Percentiles rank a stretch among this genome's conserved stretches.
Conservation (phyloP, 2,113 vertebrate genomes). For the Micronycteris hirsuta region DNA sequence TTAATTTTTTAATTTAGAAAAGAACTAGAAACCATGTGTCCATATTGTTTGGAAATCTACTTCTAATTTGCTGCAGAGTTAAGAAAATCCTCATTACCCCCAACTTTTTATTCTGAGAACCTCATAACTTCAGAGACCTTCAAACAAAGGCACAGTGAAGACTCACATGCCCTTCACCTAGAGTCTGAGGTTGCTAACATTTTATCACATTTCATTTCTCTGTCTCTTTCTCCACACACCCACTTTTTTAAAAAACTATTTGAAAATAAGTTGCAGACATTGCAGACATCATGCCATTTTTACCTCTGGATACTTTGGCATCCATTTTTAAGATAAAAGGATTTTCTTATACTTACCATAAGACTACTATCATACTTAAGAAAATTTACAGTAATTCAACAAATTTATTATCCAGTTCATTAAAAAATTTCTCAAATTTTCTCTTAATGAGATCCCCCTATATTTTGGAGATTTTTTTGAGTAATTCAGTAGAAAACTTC, state of each 20-base stretch:
- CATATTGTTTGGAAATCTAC: background rate
- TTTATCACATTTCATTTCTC: background rate
- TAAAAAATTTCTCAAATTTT: background rate
- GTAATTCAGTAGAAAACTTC: background rate
- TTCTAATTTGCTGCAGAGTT: background rate
- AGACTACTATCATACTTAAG: background rate
- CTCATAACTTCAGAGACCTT: background rate
- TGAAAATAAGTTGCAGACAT: background rate
- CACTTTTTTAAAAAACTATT: background rate
- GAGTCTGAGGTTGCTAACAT: background rate
- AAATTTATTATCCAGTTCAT: background rate
- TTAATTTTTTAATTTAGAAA: background rate
- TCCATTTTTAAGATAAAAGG: background rate
- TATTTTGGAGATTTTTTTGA: background rate
- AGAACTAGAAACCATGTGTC: background rate
- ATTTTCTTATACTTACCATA: background rate
- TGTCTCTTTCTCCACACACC: background rate
- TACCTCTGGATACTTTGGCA: background rate
- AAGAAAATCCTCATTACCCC: background rate
- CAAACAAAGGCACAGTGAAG: background rate
- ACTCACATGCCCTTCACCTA: background rate
- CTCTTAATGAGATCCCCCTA: background rate
- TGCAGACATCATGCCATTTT: slow-evolving; percentile 2
- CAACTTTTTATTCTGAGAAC: background rate
- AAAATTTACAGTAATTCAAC: background rate